phyloP scores from a whole-genome alignment of 2,888 invertebrate genomes.

The Synanthedon tipuliformis region DNA sequence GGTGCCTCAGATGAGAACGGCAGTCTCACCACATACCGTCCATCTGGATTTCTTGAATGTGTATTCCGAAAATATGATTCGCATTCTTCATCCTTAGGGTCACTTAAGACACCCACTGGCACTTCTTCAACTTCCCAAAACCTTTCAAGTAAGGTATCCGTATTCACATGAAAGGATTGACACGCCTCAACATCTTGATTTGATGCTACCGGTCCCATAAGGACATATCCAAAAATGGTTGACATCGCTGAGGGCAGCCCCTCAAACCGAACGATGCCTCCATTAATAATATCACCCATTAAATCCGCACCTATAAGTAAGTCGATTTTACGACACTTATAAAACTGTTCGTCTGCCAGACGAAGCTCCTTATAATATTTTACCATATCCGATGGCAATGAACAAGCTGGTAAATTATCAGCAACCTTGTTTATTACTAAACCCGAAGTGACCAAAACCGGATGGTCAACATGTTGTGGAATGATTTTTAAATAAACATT shows the following conservation, averaged over 20 bases:
- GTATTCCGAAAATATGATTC: not conserved
- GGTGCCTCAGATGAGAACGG: not conserved
- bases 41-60: not conserved
- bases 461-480: no score
- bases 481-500: no score
- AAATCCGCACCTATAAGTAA: not conserved
- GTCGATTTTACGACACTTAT: not conserved
- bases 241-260: not conserved
- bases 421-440: no score
- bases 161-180: not conserved
- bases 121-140: not conserved
- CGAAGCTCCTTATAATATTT: not conserved
- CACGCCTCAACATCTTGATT: not conserved
- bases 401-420: no score
- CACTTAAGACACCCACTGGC: not conserved
- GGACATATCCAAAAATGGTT: not conserved
- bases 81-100: not conserved
- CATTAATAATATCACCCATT: not conserved
- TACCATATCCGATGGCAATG: no score
- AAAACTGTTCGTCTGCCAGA: not conserved
- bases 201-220: not conserved
- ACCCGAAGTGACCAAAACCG: no score
- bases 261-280: not conserved
- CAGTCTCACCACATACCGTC: not conserved
- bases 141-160: not conserved